Evolutionary conservation across 2,888 invertebrate species (phyloP).

Genomic region (Sphaeridia pumilis): DNA sequence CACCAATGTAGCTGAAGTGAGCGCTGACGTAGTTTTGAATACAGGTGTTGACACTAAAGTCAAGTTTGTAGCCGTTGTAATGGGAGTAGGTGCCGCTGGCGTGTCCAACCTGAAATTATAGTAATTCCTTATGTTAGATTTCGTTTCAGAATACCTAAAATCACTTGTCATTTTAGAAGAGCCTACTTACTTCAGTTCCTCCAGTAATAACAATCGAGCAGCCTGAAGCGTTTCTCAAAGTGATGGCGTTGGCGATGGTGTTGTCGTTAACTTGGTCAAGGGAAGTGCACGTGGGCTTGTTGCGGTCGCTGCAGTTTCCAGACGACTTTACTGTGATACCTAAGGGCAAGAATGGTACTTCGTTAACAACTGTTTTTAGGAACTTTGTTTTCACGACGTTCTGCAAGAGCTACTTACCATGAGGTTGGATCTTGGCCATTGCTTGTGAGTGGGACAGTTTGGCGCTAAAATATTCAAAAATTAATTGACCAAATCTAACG

Average conservation of each 20-base stretch:
- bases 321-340: constrained; percentile 25
- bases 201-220: constrained; percentile 31
- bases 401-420: constrained; percentile 13
- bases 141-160: too few relatives aligned
- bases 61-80: constrained; percentile 31
- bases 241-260: constrained; percentile 18
- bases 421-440: constrained; percentile 12
- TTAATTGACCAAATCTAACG: not conserved
- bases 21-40: constrained; percentile 23
- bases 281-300: constrained; percentile 26
- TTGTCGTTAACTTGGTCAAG: constrained; percentile 23
- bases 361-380: too few relatives aligned
- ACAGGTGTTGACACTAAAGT: constrained; percentile 24
- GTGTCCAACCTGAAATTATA: constrained; percentile 25
- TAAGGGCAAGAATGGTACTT: constrained; percentile 1
- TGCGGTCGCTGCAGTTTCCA: constrained; percentile 27
- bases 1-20: constrained; percentile 20
- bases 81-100: constrained; percentile 26
- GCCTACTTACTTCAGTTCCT: constrained; percentile 27
- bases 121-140: too few relatives aligned
- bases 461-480: constrained; percentile 7
- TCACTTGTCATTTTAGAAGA: not conserved
- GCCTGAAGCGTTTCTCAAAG: constrained; percentile 23
- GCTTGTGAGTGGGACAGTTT: constrained; percentile 19
- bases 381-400: not conserved